These are phyloP conservation scores for Cotesia congregata DNA, from an alignment of 2,888 invertebrate species.

Conservation along the genomic window DNA sequence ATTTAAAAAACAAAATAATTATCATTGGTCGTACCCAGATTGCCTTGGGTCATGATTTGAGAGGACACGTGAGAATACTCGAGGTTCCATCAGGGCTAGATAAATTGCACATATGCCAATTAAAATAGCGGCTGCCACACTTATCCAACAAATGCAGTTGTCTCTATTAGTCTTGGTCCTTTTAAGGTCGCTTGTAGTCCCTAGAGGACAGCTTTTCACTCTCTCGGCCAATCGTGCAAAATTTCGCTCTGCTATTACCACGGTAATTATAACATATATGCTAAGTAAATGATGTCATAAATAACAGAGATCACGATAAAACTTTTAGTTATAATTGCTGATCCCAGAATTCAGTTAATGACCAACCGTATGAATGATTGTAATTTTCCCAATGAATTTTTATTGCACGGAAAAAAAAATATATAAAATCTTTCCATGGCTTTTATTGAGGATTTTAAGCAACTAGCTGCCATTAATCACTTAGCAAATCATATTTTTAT, in stretches of 20 bases:
- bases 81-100: conserved; percentile 65
- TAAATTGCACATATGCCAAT: conserved; percentile 65
- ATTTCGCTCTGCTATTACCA: conserved; percentile 59
- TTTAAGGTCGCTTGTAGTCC: conserved; percentile 54
- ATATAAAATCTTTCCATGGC: too few relatives aligned
- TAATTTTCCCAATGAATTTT: neutral
- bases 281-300: conserved; percentile 45
- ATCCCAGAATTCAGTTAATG: neutral
- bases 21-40: conserved; percentile 65
- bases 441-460: neutral
- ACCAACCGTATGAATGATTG: neutral
- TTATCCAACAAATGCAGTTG: conserved; percentile 64
- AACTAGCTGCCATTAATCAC: neutral
- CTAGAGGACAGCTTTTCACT: conserved; percentile 60
- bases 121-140: conserved; percentile 61
- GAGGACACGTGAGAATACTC: conserved; percentile 61
- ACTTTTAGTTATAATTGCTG: neutral
- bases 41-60: conserved; percentile 66
- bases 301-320: neutral
- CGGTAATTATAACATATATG: conserved; percentile 59
- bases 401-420: neutral
- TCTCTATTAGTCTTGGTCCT: conserved; percentile 60
- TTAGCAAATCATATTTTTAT: neutral
- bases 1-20: conserved; percentile 56
- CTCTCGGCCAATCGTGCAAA: conserved; percentile 59